These are phyloP conservation scores for Lepilemur septentrionalis DNA, from an alignment of 2,797 vertebrate genomes.

Conservation along the genomic window DNA sequence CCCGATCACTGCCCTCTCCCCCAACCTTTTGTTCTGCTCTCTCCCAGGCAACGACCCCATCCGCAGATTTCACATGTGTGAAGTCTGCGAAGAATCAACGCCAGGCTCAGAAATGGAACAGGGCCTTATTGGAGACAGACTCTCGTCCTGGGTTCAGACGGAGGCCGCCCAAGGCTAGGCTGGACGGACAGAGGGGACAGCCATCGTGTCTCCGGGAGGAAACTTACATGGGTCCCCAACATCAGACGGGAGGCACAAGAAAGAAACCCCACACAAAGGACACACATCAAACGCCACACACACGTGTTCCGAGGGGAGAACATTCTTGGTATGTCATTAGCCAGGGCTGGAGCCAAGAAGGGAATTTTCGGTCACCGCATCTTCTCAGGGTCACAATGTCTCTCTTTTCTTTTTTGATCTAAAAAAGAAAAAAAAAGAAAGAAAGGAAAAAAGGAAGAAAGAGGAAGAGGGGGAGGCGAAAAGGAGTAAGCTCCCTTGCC, in stretches of 20 bases:
- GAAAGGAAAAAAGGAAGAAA: constrained; percentile 76
- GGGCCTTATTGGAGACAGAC: not conserved
- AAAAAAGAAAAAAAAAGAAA: constrained; percentile 74
- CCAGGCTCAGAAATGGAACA: not conserved
- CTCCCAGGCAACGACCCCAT: not conserved
- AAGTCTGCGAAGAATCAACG: constrained; percentile 52
- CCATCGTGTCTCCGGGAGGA: not conserved
- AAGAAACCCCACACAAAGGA: not conserved
- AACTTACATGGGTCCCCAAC: constrained; percentile 39
- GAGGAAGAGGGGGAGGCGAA: constrained; percentile 79
- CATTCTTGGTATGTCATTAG: constrained; percentile 61
- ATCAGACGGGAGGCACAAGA: not conserved
- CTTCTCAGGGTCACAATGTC: constrained; percentile 79
- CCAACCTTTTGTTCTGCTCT: not conserved
- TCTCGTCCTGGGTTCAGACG: not conserved
- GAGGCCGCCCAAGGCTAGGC: not conserved
- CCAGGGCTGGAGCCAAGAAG: constrained; percentile 55
- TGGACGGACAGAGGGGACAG: not conserved
- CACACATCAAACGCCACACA: constrained; percentile 21
- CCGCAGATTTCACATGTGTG: not conserved
- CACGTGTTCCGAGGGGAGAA: constrained; percentile 17
- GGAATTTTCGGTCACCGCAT: not conserved
- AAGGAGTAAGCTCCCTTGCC: constrained; percentile 82
- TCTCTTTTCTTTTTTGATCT: constrained; percentile 78
- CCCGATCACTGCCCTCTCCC: too few relatives aligned